These are phyloP conservation scores for Cataglyphis rosenhaueri DNA, from an alignment of 2,888 invertebrate species.

Conservation along the genomic window DNA sequence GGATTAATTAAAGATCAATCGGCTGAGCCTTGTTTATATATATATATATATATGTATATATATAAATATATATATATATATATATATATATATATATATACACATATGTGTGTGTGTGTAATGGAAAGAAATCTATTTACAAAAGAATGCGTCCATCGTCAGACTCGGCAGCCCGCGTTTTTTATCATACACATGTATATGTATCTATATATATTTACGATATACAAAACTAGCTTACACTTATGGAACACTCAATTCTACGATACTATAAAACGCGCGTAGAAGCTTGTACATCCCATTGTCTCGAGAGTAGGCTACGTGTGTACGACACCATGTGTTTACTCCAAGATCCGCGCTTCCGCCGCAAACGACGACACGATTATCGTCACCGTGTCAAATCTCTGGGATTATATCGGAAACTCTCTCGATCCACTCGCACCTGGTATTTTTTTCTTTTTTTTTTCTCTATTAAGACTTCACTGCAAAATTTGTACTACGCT, in stretches of 20 bases:
- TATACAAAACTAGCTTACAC: slow-evolving; percentile 75
- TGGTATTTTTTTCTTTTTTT: slow-evolving; percentile 21
- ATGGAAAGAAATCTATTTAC: slow-evolving; percentile 66
- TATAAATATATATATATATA: too few species aligned
- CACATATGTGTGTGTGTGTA: too few species aligned
- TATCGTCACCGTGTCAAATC: slow-evolving; percentile 4
- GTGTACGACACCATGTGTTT: slow-evolving; percentile 39
- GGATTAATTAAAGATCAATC: slow-evolving; percentile 20
- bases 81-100: too few species aligned
- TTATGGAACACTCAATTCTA: slow-evolving; percentile 73
- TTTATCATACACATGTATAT: slow-evolving; percentile 36
- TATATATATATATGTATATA: neutral
- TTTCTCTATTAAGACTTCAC: slow-evolving; percentile 53
- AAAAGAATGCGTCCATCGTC: slow-evolving; percentile 63
- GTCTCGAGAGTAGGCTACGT: slow-evolving; percentile 60
- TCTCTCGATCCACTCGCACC: slow-evolving; percentile 30
- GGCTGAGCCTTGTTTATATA: neutral
- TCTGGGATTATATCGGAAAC: slow-evolving; percentile 15
- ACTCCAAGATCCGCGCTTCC: slow-evolving; percentile 26
- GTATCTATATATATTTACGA: slow-evolving; percentile 44
- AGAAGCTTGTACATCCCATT: slow-evolving; percentile 71
- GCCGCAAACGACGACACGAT: slow-evolving; percentile 27
- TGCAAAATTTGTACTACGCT: slow-evolving; percentile 74
- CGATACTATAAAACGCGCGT: slow-evolving; percentile 70
- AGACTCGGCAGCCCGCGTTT: slow-evolving; percentile 56